Percentiles rank a stretch among this genome's conserved stretches.
Conservation (phyloP, 1,140 invertebrate genomes). For the Drosophila ananassae region DNA sequence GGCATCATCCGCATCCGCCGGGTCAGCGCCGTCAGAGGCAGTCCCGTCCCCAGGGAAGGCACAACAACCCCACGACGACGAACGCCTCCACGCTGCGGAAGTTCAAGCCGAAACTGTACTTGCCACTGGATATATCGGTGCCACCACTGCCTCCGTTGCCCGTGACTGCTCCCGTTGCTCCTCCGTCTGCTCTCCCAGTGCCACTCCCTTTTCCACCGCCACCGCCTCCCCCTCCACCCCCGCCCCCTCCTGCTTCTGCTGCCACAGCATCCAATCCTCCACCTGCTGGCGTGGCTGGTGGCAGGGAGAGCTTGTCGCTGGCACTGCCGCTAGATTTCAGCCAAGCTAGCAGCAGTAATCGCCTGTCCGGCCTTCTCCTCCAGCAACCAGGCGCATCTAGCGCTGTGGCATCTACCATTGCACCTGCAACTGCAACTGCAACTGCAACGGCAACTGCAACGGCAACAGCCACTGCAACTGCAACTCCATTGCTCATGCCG, state of each 20-base stretch:
- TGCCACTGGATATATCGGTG: slow-evolving; percentile 65
- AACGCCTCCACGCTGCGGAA: slow-evolving; percentile 38
- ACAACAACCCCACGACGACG: slow-evolving; percentile 25
- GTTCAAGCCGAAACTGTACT: slow-evolving; percentile 58
- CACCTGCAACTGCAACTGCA: slow-evolving; percentile 1
- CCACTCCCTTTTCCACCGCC: neutral
- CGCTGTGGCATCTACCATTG: neutral
- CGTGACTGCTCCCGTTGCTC: slow-evolving; percentile 5
- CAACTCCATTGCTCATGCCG: slow-evolving; percentile 66
- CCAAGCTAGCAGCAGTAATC: slow-evolving; percentile 18
- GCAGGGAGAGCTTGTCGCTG: slow-evolving; percentile 41
- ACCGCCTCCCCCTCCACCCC: neutral
- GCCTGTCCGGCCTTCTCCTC: slow-evolving; percentile 7
- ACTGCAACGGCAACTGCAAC: slow-evolving; percentile 15
- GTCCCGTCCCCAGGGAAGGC: slow-evolving; percentile 32
- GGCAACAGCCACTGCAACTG: slow-evolving; percentile 23
- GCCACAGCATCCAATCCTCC: neutral
- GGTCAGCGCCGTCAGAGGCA: slow-evolving; percentile 56
- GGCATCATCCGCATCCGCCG: slow-evolving; percentile 15
- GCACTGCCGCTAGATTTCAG: slow-evolving; percentile 45
- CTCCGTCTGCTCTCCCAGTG: slow-evolving; percentile 17
- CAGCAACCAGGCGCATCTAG: neutral
- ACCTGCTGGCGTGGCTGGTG: slow-evolving; percentile 23
- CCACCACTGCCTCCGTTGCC: slow-evolving; percentile 49
- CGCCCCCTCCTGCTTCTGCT: slow-evolving; percentile 8